Base-by-base conservation (phyloP, 2,797 vertebrate species). In the Mareca strepera region DNA sequence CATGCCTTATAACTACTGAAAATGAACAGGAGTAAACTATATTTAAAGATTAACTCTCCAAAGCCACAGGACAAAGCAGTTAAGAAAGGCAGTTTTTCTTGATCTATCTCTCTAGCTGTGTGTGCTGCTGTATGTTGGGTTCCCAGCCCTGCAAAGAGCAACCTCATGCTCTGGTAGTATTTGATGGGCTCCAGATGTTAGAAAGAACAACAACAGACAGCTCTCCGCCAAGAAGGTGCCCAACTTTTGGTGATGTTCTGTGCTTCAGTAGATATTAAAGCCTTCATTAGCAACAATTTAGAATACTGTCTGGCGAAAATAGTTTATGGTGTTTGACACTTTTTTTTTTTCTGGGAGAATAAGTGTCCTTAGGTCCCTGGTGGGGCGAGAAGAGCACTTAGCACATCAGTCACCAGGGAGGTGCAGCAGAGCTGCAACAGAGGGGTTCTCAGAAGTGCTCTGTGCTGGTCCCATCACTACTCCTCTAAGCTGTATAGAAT, bases 121-220 rank as follows among this genome's bases (percentile, higher is more conserved):
- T 46, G 31, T 26, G 8, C 28, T 81, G 58, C 28, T 12, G 1
- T 44, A 16, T 0, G 0, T 0, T 56, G 53, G 3, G 4, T 77
- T 90, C 92, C 50, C 52, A 80, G 9, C 3, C 29, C 25, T n/a
- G 26, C 35, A 73, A 64, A 55, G 43, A 77, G 17, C 33, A 89
- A 4, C 5, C 6, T 70, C 46, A 81, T 35, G 37, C 12, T 15
- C 5, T 56, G 78, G 11, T 4, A 35, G 21, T 35, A 28, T 60
- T 53, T 86, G 18, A 31, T 60, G 41, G 25, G 17, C 28, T 70
- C 17, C 58, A 35, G 25, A 11, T 46, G 11, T 29, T 9, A 60
- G 37, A 21, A n/a, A 74, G n/a, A n/a, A 1, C 18, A 86, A 28
- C 2, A 67, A 23, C 33, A 26, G 7, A 11, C 48, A 80, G 11